Evolutionary conservation across 2,797 vertebrate genomes (phyloP), one percentile per base, ranked within the genome.

Genomic region (Rhynchotus rufescens): DNA sequence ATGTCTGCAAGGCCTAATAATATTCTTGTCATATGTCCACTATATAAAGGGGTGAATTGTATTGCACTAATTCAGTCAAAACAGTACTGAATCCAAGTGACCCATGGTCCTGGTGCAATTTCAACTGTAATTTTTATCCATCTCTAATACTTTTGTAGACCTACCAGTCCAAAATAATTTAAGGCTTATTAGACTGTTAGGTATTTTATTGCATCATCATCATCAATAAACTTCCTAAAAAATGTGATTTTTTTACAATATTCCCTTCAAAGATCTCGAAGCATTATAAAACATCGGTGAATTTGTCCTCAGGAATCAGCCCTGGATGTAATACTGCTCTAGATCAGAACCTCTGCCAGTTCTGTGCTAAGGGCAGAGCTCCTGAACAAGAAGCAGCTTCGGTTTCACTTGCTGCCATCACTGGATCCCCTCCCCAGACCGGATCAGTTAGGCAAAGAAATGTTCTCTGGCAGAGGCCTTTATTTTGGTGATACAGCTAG

Each of bases 31-130:
- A 2, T 54, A 84, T 74, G 32, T 78, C 82, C 40, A 42, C 64
- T 68, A 2, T 57, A 68, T 67, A 67, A 91, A 72, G 60, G 71
- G 40, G 30, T 83, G 47, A 86, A 83, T 74, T 87, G 42, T 71
- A 26, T 75, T 80, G 59, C 36, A 82, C 67, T 76, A 86, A 75
- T 85, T 56, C 21, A 42, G n/a, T 71, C 66, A 79, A 79, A 96
- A 89, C 65, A 74, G 36, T 94, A 65, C 66, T 28, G 49, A 60
- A 81, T 81, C 77, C 86, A 92, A 87, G 69, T 68, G 57, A 91
- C 28, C 36, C 40, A 20, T n/a, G 16, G 59, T 73, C 47, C 32
- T 89, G 21, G 10, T 85, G 34, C 56, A 76, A 65, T 84, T 90
- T 59, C 80, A 95, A 22, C 25, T 73, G n/a, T 68, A 79, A 74